These are phyloP conservation scores for Nomada flava DNA, from an alignment of 2,888 invertebrate species.

Conservation along the genomic window DNA sequence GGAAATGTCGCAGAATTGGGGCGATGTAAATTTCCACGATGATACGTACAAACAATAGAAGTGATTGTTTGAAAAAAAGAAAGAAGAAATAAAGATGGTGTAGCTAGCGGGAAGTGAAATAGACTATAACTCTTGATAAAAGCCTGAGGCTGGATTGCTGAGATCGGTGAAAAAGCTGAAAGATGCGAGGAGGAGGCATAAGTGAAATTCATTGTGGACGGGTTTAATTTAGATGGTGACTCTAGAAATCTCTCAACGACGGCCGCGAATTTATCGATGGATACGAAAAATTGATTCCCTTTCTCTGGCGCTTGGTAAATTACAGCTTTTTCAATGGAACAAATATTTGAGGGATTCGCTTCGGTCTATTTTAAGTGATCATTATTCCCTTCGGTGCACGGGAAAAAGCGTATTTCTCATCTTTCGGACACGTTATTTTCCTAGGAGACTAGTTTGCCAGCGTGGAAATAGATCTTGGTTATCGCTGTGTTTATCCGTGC, in stretches of 20 bases:
- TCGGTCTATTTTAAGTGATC: conserved; percentile 1
- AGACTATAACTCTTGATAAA: conserved; percentile 38
- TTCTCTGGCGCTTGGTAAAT: not conserved
- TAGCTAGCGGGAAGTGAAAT: conserved; percentile 30
- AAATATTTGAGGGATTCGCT: conserved; percentile 48
- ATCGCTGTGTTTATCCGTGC: conserved; percentile 1
- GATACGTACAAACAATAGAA: conserved; percentile 13
- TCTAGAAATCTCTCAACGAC: conserved; percentile 30
- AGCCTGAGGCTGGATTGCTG: conserved; percentile 29
- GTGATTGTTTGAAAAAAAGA: conserved; percentile 28
- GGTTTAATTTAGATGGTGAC: conserved; percentile 28
- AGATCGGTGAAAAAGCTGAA: conserved; percentile 42
- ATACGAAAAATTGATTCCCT: conserved; percentile 32
- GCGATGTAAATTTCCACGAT: not conserved
- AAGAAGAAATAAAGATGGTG: conserved; percentile 9
- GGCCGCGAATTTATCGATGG: conserved; percentile 34
- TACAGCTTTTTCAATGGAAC: conserved; percentile 31
- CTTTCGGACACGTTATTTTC: not conserved
- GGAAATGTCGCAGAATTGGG: too few relatives aligned
- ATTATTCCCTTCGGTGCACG: conserved; percentile 22
- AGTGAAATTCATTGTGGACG: conserved; percentile 51
- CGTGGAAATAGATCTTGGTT: conserved; percentile 2
- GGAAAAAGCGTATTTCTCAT: conserved; percentile 15
- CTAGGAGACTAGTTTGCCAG: not conserved
- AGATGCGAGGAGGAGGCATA: conserved; percentile 24